Base-by-base conservation (phyloP, 2,888 invertebrate genomes). In the Temnothorax unifasciatus region DNA sequence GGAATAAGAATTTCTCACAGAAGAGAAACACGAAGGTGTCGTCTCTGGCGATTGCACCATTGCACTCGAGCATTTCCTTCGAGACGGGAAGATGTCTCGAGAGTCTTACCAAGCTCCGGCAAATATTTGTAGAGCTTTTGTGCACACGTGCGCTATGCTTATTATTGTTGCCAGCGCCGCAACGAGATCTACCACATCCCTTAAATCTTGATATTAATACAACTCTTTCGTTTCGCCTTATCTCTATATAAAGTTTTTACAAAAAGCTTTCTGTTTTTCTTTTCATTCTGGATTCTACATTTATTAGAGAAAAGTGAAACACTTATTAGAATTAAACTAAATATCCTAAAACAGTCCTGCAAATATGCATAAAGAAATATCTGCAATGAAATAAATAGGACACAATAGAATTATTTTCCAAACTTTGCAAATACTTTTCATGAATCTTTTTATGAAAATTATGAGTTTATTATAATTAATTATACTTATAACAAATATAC, bases 91-190 rank as follows among this genome's bases (percentile, higher is more conserved):
- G 85, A 89, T 83, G 88, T 91, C 90, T 91, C 90, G 84, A 92
- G 89, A 86, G 86, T 74, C 86, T 83, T 82, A 69, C 87, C 85
- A 73, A 91, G 90, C 86, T 89, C 82, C 71, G 47, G 74, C 90
- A 91, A 92, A 92, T 91, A 92, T 92, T 92, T 91, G 91, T 89
- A 84, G 86, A 91, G 89, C 91, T 92, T 90, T 90, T 88, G 86
- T 88, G 86, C 88, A 76, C 85, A 82, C 84, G 82, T 84, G 86
- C 82, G 57, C 73, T 73, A 74, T 77, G 82, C 85, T 86, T 87
- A 86, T 89, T 87, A 85, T 86, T 85, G 64, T 82, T 83, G 63
- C 52, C 54, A 57, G 41, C 64, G 11, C 64, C 61, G 54, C 68
- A 54, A 69, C 59, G n/a, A 71, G 75, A 75, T 66, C 47, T 52